Evolutionary conservation across 2,888 invertebrate genomes (phyloP), one percentile per base, ranked within the genome.

Genomic region (Aspidapion aeneum): DNA sequence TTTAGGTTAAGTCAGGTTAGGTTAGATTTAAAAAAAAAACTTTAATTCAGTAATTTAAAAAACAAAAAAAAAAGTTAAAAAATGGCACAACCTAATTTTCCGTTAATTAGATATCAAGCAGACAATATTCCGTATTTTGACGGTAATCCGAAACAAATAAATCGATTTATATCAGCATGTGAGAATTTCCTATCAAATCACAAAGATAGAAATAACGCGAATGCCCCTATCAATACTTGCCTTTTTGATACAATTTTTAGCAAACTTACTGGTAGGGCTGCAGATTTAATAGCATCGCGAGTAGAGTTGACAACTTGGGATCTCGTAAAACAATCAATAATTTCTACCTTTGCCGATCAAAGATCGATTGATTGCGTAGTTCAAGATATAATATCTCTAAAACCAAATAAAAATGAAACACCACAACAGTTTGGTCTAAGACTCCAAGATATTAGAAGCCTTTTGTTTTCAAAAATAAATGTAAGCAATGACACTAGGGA

Each of bases 391-490:
- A 3, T 62, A 18, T 50, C 21, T 52, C 16, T 58, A 20, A 62
- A 52, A 58, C 58, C 58, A 1, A 3, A 16, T 16, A 57, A 35
- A 58, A 52, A 22, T 58, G 52, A 62, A 62, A 62, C 1, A 3
- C 22, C 35, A 1, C 1, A 22, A 58, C n/a, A 50, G n/a, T 62
- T 62, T 58, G 58, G 54, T 21, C 54, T 62, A 21, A 52, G 58
- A 22, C 16, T 62, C 9, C 58, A 62, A 58, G 58, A 58, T 18
- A 18, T 48, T n/a, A 49, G 62, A 18, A 62, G 54, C 1, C n/a
- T 62, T 50, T 17, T 62, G 1, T 58, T 54, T 62, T 58, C 62
- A 3, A 62, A 62, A 58, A 9, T 62, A 58, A 62, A 62, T 19
- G 20, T 21, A 7, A 1, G n/a, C 16, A n/a, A 12, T 1, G 61